phyloP scores from a whole-genome alignment of 2,888 invertebrate genomes.

The Argynnis bischoffii region DNA sequence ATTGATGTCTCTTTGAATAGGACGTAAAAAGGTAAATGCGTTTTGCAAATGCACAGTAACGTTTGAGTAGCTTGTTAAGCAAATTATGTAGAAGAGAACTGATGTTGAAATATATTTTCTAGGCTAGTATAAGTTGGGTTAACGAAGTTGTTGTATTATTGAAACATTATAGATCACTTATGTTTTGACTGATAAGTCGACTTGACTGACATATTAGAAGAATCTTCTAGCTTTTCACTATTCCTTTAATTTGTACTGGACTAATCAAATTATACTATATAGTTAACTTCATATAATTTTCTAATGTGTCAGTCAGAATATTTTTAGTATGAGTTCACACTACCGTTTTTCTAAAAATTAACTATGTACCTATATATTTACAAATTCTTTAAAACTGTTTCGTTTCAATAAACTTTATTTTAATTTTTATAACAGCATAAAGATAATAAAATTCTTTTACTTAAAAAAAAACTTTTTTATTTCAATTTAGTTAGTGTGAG shows the following conservation, averaged over 20 bases:
- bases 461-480: not conserved
- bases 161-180: not conserved
- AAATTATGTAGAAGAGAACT: constrained; percentile 35
- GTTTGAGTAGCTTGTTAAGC: constrained; percentile 36
- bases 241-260: not conserved
- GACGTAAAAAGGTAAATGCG: not conserved
- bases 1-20: too few relatives aligned
- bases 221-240: not conserved
- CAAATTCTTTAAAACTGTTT: too few relatives aligned
- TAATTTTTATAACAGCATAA: not conserved
- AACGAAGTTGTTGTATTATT: constrained; percentile 28
- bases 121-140: constrained; percentile 33
- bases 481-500: constrained; percentile 19
- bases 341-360: not conserved
- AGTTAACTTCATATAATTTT: not conserved
- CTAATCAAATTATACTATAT: not conserved
- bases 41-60: constrained; percentile 22
- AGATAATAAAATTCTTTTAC: not conserved
- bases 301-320: constrained; percentile 18
- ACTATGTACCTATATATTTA: too few relatives aligned
- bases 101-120: constrained; percentile 29
- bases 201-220: constrained; percentile 2
- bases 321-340: constrained; percentile 14
- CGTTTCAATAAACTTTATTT: not conserved
- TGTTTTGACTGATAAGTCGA: constrained; percentile 5